These are phyloP conservation scores for Talpa occidentalis DNA, from an alignment of 2,113 vertebrate species.

Conservation along the genomic window DNA sequence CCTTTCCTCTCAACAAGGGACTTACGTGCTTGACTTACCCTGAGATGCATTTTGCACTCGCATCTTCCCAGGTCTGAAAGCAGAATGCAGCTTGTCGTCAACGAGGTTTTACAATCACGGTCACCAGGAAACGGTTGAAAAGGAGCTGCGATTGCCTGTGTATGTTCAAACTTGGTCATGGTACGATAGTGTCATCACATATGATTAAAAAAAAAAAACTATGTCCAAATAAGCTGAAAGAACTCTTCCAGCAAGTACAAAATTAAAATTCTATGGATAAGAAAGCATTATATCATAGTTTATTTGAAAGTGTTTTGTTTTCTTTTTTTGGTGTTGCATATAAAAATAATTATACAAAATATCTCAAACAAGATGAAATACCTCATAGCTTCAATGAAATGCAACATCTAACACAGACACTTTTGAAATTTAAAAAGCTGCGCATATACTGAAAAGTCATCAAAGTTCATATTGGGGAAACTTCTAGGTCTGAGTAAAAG, in stretches of 20 bases:
- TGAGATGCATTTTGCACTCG: background rate
- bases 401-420: background rate
- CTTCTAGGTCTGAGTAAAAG: background rate
- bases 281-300: background rate
- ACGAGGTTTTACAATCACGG: background rate
- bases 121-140: background rate
- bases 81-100: background rate
- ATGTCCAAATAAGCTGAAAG: background rate
- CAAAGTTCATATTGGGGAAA: background rate
- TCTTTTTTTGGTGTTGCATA: slow-evolving; percentile 1
- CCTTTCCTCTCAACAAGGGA: slow-evolving; percentile 15
- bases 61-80: slow-evolving; percentile 29
- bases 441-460: background rate
- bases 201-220: background rate
- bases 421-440: background rate
- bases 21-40: background rate
- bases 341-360: background rate
- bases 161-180: background rate
- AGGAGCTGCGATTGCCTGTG: background rate
- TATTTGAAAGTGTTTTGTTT: background rate
- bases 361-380: background rate
- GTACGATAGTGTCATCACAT: background rate
- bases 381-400: background rate
- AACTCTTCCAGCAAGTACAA: background rate
- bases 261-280: background rate